phyloP scores from a whole-genome alignment of 2,797 vertebrate genomes.

The Trachurus trachurus region DNA sequence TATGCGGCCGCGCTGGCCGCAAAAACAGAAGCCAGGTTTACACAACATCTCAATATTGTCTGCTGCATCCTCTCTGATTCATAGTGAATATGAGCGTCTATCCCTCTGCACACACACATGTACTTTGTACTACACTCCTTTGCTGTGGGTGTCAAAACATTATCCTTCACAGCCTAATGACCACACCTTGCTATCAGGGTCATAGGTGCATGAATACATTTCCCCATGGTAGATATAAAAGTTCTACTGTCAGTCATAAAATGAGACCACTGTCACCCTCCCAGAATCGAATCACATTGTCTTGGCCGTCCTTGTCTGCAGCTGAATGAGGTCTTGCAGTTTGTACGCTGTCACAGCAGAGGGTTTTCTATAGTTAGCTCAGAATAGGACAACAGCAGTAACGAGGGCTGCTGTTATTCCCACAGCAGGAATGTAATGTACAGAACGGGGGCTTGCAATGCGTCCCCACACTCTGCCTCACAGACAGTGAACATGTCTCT shows the following conservation, averaged over 20 bases:
- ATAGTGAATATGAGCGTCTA: not conserved
- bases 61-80: constrained; percentile 17
- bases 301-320: constrained; percentile 37
- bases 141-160: not conserved
- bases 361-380: constrained; percentile 55
- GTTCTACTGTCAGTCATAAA: not conserved
- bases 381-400: constrained; percentile 40
- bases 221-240: constrained; percentile 8
- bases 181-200: not conserved
- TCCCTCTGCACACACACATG: not conserved
- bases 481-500: constrained; percentile 27
- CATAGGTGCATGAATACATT: not conserved
- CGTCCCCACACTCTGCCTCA: constrained; percentile 20
- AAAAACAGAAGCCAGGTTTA: constrained; percentile 22
- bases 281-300: constrained; percentile 27
- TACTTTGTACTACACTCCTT: not conserved
- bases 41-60: not conserved
- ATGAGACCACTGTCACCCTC: not conserved
- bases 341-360: constrained; percentile 24
- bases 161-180: not conserved
- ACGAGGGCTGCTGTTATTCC: constrained; percentile 49
- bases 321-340: constrained; percentile 21
- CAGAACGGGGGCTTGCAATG: constrained; percentile 26
- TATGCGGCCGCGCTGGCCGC: constrained; percentile 19
- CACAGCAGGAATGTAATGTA: constrained; percentile 44